A percentile compares a stretch with the other conserved stretches of the same genome.
Evolutionary conservation across 2,888 invertebrate species (phyloP).

Genomic region (Melieria picta): DNA sequence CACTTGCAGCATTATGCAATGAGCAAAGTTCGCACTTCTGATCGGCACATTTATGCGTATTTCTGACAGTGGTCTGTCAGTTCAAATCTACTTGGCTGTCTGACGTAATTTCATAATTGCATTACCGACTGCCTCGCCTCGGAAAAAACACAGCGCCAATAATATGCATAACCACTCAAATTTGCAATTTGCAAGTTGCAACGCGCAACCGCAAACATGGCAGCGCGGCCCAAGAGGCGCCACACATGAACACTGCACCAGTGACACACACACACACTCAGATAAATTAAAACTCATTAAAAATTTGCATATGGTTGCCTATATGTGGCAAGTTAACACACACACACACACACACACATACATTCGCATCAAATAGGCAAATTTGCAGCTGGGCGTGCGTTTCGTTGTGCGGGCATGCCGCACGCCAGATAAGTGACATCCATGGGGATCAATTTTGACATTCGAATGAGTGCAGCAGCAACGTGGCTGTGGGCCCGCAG

Average conservation of each 20-base stretch:
- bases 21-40: too few species aligned
- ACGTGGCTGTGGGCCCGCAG: neutral
- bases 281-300: conserved; percentile 46
- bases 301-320: conserved; percentile 40
- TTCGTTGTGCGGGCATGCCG: neutral
- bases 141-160: too few species aligned
- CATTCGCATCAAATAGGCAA: neutral
- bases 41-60: too few species aligned
- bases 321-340: conserved; percentile 1
- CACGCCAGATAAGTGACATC: neutral
- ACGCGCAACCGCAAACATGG: too few species aligned
- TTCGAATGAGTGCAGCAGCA: neutral
- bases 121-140: too few species aligned
- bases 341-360: neutral
- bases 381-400: neutral
- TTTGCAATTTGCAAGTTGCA: too few species aligned
- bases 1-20: too few species aligned
- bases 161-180: too few species aligned
- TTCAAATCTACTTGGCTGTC: too few species aligned
- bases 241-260: conserved; percentile 24
- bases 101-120: too few species aligned
- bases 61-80: too few species aligned
- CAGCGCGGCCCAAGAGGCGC: neutral
- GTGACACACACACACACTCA: conserved; percentile 45
- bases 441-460: conserved; percentile 3